These are phyloP conservation scores for Melanotaenia nigrans DNA, from an alignment of 2,797 vertebrate species.

Conservation along the genomic window DNA sequence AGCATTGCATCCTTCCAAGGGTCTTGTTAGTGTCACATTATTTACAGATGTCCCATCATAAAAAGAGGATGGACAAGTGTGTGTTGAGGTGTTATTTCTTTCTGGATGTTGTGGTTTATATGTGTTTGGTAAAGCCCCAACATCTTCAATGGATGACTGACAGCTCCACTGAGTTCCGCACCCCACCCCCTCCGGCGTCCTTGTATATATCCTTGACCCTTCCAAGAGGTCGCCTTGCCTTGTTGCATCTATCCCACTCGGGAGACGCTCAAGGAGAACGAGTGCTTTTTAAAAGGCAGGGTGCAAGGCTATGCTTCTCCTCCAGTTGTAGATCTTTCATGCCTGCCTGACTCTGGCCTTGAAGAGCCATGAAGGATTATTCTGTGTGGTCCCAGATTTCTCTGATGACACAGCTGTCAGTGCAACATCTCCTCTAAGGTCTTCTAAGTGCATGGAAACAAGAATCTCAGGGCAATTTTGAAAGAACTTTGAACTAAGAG, in stretches of 20 bases:
- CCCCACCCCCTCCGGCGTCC: slow-evolving; percentile 40
- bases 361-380: slow-evolving; percentile 67
- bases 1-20: slow-evolving; percentile 72
- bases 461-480: slow-evolving; percentile 23
- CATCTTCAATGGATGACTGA: slow-evolving; percentile 74
- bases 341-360: slow-evolving; percentile 71
- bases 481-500: slow-evolving; percentile 24
- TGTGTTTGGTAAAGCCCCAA: slow-evolving; percentile 55
- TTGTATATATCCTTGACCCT: slow-evolving; percentile 80
- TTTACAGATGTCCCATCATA: slow-evolving; percentile 68
- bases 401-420: slow-evolving; percentile 61
- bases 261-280: slow-evolving; percentile 77
- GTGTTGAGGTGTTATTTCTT: slow-evolving; percentile 29
- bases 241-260: slow-evolving; percentile 75
- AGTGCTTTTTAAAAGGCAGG: slow-evolving; percentile 70
- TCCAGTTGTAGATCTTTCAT: slow-evolving; percentile 71
- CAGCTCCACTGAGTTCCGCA: slow-evolving; percentile 63
- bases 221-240: slow-evolving; percentile 66
- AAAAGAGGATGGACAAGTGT: slow-evolving; percentile 37
- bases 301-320: slow-evolving; percentile 71
- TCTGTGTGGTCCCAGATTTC: slow-evolving; percentile 73
- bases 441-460: slow-evolving; percentile 25
- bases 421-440: slow-evolving; percentile 42
- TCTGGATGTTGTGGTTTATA: slow-evolving; percentile 23
- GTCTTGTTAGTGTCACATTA: slow-evolving; percentile 62